Percentiles rank a stretch among this genome's conserved stretches.
Evolutionary conservation across 2,888 invertebrate genomes (phyloP).

Genomic region (Eurytoma californica): DNA sequence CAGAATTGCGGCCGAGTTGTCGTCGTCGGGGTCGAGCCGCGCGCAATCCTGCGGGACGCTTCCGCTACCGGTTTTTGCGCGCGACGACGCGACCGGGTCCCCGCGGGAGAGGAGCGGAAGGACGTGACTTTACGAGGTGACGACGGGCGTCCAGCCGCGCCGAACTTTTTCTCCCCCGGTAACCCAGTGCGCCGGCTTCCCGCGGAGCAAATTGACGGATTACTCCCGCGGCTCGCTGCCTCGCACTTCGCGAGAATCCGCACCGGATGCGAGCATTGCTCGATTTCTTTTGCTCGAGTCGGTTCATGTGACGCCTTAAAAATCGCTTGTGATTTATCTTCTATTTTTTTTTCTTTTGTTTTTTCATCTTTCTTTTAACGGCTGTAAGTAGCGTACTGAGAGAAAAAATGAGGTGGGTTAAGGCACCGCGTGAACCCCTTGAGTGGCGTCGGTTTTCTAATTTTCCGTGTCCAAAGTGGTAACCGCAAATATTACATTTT

Average conservation of each 20-base stretch:
- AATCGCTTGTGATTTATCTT: too few relatives aligned
- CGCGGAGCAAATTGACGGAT: conserved; percentile 45
- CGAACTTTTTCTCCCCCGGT: conserved; percentile 14
- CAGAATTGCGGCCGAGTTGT: conserved; percentile 31
- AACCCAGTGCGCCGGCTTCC: conserved; percentile 37
- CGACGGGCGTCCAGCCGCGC: conserved; percentile 5
- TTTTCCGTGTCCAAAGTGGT: too few relatives aligned
- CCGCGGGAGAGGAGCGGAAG: not conserved
- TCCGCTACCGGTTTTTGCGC: not conserved
- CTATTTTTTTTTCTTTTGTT: too few relatives aligned
- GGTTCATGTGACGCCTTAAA: too few relatives aligned
- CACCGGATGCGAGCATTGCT: conserved; percentile 9
- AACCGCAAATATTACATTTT: too few relatives aligned
- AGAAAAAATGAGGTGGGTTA: too few relatives aligned
- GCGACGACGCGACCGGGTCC: conserved; percentile 7
- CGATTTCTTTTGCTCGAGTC: not conserved
- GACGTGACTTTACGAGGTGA: conserved; percentile 29
- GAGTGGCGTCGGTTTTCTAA: too few relatives aligned
- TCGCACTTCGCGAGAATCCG: conserved; percentile 21
- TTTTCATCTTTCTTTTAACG: too few relatives aligned
- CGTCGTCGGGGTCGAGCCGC: not conserved
- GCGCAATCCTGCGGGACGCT: conserved; percentile 20
- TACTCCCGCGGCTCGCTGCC: conserved; percentile 22
- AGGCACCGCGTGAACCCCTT: too few relatives aligned
- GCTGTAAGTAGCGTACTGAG: too few relatives aligned